A percentile compares a stretch with the other conserved stretches of the same genome.
Conservation (phyloP, 2,888 invertebrate species). For the Protophormia terraenovae region DNA sequence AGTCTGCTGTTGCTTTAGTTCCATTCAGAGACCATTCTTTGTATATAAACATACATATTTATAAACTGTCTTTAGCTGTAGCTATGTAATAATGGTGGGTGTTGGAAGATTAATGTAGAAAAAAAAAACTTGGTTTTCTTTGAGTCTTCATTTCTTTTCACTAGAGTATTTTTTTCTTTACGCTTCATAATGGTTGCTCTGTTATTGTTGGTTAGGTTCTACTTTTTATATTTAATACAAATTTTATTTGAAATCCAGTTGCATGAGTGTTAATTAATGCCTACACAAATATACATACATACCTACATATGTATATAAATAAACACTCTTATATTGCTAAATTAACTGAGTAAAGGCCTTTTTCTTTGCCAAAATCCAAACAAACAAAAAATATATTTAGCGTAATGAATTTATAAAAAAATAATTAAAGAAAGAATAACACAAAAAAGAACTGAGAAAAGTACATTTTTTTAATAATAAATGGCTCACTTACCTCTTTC, state of each 20-base stretch:
- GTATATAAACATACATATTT: neutral
- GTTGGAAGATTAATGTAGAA: conserved; percentile 56
- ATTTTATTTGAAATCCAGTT: conserved; percentile 23
- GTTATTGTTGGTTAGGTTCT: neutral
- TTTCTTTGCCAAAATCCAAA: conserved; percentile 2
- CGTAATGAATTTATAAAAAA: conserved; percentile 9
- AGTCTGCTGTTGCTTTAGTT: conserved; percentile 36
- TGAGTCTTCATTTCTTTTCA: conserved; percentile 2
- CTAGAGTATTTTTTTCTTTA: neutral
- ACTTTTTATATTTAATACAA: neutral
- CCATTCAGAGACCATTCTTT: conserved; percentile 13
- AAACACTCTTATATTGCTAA: neutral
- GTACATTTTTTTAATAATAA: conserved; percentile 14
- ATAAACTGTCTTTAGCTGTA: conserved; percentile 23
- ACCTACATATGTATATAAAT: neutral
- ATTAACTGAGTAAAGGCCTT: conserved; percentile 8
- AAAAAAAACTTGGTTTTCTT: conserved; percentile 3
- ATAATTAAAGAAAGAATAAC: neutral
- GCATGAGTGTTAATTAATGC: conserved; percentile 47
- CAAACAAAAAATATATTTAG: neutral
- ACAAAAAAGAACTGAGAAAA: neutral
- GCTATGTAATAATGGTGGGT: conserved; percentile 55
- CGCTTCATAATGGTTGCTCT: neutral
- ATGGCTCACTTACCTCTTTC: conserved; percentile 88
- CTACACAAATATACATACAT: neutral